Conservation (phyloP, 2,888 invertebrate genomes). For the Leucozona laternaria region DNA sequence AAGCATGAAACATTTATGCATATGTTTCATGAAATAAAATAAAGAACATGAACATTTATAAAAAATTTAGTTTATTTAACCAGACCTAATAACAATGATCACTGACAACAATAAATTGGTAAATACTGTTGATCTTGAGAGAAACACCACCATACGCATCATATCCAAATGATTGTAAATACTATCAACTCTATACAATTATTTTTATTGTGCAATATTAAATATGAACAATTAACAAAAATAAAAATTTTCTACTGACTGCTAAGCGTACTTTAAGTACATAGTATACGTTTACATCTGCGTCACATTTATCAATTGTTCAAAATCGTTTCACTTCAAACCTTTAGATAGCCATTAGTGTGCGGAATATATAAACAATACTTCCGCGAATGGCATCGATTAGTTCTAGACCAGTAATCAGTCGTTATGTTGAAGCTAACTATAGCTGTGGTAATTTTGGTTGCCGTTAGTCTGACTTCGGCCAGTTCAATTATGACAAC, state of each 20-base stretch:
- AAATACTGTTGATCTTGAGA: background rate
- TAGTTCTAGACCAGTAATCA: constrained; percentile 21
- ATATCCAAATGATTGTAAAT: background rate
- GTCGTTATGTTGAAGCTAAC: background rate
- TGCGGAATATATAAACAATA: constrained; percentile 4
- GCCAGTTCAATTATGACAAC: constrained; percentile 12
- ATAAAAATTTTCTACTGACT: background rate
- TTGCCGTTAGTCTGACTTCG: background rate
- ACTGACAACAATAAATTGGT: background rate
- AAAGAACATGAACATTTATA: too few species aligned
- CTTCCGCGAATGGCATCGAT: constrained; percentile 1
- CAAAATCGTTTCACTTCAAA: background rate
- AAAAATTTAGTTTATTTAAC: too few species aligned
- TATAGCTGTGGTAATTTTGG: background rate
- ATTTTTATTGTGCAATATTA: background rate
- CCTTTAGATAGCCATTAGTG: background rate
- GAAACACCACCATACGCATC: background rate
- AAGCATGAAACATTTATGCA: too few species aligned
- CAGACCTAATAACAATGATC: too few species aligned
- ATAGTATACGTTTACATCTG: background rate
- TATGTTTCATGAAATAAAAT: too few species aligned
- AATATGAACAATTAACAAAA: constrained; percentile 3
- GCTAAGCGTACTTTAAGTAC: background rate
- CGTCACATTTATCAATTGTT: constrained; percentile 10
- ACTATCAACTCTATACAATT: background rate